phyloP scores from a whole-genome alignment of 2,888 invertebrate species.

The Xestia xanthographa region DNA sequence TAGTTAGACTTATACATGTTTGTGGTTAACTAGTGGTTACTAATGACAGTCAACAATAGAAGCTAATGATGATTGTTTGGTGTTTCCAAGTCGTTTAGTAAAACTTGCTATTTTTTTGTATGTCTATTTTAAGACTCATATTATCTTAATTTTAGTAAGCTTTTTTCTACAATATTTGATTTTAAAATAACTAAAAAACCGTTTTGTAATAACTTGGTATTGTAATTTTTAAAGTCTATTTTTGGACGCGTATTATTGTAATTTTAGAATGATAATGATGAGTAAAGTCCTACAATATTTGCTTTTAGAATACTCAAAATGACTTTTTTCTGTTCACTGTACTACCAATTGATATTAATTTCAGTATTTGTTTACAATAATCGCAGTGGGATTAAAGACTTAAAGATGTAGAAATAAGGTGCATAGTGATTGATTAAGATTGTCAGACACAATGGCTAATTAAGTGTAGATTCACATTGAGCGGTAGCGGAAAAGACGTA shows the following conservation, averaged over 20 bases:
- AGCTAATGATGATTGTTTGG: background rate
- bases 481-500: background rate
- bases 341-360: constrained; percentile 41
- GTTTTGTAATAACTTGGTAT: background rate
- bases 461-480: constrained; percentile 7
- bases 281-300: background rate
- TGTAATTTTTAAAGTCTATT: background rate
- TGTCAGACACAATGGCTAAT: constrained; percentile 20
- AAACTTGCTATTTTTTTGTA: background rate
- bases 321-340: constrained; percentile 2
- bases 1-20: background rate
- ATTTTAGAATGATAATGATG: no score
- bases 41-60: background rate
- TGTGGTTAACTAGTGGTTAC: constrained; percentile 21
- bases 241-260: background rate
- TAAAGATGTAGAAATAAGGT: constrained; percentile 2
- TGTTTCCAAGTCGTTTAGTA: background rate
- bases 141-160: background rate
- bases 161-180: background rate
- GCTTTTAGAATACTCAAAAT: background rate
- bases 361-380: constrained; percentile 7
- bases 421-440: background rate
- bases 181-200: background rate
- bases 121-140: background rate
- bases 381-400: constrained; percentile 2